Evolutionary conservation across 2,888 invertebrate species (phyloP).

Genomic region (Trichogramma evanescens): DNA sequence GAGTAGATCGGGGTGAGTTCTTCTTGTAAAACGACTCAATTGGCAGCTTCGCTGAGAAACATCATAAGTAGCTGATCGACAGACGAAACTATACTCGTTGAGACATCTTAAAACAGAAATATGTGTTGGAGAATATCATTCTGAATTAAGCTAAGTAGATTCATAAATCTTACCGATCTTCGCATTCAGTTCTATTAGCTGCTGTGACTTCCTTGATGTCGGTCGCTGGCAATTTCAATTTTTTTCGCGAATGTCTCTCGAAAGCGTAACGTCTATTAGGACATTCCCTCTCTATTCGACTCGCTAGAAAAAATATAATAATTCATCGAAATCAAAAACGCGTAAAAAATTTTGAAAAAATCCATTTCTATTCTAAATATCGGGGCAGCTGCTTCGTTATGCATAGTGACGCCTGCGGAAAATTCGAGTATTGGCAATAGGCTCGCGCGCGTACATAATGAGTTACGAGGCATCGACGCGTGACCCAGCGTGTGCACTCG

Average conservation of each 20-base stretch:
- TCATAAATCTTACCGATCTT: conserved; percentile 57
- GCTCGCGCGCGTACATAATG: neutral
- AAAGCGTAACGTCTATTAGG: conserved; percentile 83
- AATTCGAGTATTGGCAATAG: neutral
- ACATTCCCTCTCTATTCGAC: conserved; percentile 80
- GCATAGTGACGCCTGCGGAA: no score
- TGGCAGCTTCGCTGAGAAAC: conserved; percentile 71
- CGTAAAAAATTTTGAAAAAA: neutral
- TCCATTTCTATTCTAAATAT: neutral
- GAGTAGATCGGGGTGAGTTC: conserved; percentile 77
- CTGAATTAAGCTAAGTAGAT: no score
- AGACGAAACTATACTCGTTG: conserved; percentile 82
- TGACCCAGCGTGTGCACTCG: no score
- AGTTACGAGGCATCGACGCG: no score
- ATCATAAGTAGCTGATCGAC: conserved; percentile 80
- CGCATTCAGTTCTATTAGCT: conserved; percentile 80
- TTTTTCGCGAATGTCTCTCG: conserved; percentile 79
- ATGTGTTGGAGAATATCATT: neutral
- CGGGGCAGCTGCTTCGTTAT: neutral
- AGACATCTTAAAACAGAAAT: conserved; percentile 53
- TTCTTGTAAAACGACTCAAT: conserved; percentile 72
- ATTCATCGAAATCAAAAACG: neutral
- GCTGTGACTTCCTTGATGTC: conserved; percentile 81
- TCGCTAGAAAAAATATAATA: conserved; percentile 51
- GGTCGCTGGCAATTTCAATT: conserved; percentile 70